These are phyloP conservation scores for Drosophila stalkeri DNA, from an alignment of 2,888 invertebrate genomes.

Conservation along the genomic window DNA sequence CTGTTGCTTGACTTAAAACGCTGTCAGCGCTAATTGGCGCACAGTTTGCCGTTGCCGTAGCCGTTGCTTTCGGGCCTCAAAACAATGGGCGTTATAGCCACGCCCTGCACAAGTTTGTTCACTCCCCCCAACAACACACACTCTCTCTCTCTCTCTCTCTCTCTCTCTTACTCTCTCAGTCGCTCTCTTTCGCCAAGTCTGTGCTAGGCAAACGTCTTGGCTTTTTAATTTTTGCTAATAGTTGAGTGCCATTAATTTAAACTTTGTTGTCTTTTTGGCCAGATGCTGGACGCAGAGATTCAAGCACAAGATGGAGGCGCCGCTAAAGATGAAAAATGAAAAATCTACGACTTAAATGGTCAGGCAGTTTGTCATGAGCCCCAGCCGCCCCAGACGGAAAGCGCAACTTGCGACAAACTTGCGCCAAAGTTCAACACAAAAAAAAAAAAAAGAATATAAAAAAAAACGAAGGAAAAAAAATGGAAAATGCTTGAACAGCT, in stretches of 20 bases:
- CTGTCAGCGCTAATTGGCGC: conserved; percentile 52
- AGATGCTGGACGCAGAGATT: conserved; percentile 43
- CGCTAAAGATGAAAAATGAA: conserved; percentile 66
- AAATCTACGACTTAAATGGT: conserved; percentile 74
- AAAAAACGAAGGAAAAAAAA: conserved; percentile 1
- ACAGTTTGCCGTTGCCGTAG: conserved; percentile 1
- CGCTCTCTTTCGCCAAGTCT: background rate
- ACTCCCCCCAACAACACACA: background rate
- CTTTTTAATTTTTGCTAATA: conserved; percentile 80
- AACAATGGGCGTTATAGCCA: conserved; percentile 14
- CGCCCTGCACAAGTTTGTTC: conserved; percentile 43
- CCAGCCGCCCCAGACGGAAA: conserved; percentile 61
- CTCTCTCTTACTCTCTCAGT: too few relatives aligned
- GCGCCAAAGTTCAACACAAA: conserved; percentile 70
- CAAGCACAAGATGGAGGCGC: conserved; percentile 17
- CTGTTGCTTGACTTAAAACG: conserved; percentile 59
- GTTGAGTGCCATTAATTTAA: conserved; percentile 81
- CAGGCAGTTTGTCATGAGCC: conserved; percentile 72
- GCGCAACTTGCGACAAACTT: conserved; percentile 74
- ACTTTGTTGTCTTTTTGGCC: conserved; percentile 70
- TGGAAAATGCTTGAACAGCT: conserved; percentile 65
- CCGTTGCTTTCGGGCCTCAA: conserved; percentile 8
- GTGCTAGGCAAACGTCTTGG: conserved; percentile 29
- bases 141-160: background rate
- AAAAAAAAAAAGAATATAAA: background rate